Evolutionary conservation across 2,797 vertebrate species (phyloP), one percentile per base, ranked within the genome.

Genomic region (Anguilla obscura): DNA sequence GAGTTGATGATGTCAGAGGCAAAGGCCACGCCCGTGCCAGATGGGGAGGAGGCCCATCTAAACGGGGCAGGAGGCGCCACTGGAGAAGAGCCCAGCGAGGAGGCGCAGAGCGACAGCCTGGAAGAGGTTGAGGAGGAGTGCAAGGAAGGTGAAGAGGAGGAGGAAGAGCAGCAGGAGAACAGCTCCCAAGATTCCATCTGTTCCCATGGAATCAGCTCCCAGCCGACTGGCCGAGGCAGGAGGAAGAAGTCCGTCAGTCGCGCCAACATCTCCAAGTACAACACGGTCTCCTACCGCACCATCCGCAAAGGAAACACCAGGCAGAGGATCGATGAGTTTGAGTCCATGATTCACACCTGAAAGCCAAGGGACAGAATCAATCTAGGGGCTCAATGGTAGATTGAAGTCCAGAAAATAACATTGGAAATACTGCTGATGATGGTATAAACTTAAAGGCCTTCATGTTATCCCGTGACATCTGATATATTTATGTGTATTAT

Each of bases 241-340:
- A 95, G 91, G 3, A 95, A 95, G 87, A 95, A 94, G 0, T 96
- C 96, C 82, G 93, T 95, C 85, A 93, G 92, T 89, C 91, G 92
- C 87, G 92, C 92, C 85, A 94, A 93, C 79, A 91, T 94, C 0
- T 95, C 96, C 24, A 95, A 96, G 89, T 99, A 98, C 92, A 97
- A 98, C 88, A 98, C 97, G 0, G 97, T 99, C 90, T 98, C 98
- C 74, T 99, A 98, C 92, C 94, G 97, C 63, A 97, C 96, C 94
- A 99, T 99, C 89, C 96, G 96, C 0, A 98, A 93, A 95, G 98
- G 98, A 92, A 98, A 97, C 94, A 98, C 98, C 82, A 97, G 96
- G 33, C 97, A 98, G 91, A 97, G 97, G 89, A 97, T 99, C 0
- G 97, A 98, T 52, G 97, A 98, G 92, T 99, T 98, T n/a, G 98